Evolutionary conservation across 1,140 invertebrate genomes (phyloP), one percentile per base, ranked within the genome.

Genomic region (Conus betulinus): DNA sequence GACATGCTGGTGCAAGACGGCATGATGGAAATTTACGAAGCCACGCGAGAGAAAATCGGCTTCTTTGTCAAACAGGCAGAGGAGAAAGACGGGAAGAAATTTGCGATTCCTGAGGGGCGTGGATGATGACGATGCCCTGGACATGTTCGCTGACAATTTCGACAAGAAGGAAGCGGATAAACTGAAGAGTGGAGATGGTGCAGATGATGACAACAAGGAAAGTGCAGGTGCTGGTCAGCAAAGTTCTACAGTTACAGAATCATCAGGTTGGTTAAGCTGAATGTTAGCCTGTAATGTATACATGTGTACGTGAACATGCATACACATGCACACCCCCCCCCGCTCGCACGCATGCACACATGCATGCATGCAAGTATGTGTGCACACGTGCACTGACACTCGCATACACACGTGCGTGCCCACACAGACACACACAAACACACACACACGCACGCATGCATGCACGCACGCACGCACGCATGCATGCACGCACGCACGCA

Each of bases 131-230:
- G 96, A 97, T 92, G 96, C 97, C 92, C 95, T 98, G 52, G 98
- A 99, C 95, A 99, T 99, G 98, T 99, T 99, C 96, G 97, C 97
- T 6, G 98, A 99, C 96, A 97, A 98, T 94, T 98, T 98, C 96
- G 97, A 97, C 95, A 95, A 96, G 87, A 93, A 97, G 97, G 95
- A 93, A 67, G 84, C 82, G 23, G 89, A 90, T 57, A 91, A 91
- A 79, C 8, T 55, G 27, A 57, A 83, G 78, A 25, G 81, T 20
- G 52, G 51, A 55, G 82, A 13, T 84, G 82, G 82, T 63, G 51
- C 23, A 20, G 82, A 55, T 25, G 82, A 63, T 27, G 82, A 7
- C 23, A 55, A 0, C 5, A n/a, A 13, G 20, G 79, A 20, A 4
- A 20, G 51, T 53, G 79, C 15, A 39, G 39, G 39, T 5, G 79